These are phyloP conservation scores for Calypte anna DNA, from an alignment of 2,113 vertebrate species.

Conservation along the genomic window DNA sequence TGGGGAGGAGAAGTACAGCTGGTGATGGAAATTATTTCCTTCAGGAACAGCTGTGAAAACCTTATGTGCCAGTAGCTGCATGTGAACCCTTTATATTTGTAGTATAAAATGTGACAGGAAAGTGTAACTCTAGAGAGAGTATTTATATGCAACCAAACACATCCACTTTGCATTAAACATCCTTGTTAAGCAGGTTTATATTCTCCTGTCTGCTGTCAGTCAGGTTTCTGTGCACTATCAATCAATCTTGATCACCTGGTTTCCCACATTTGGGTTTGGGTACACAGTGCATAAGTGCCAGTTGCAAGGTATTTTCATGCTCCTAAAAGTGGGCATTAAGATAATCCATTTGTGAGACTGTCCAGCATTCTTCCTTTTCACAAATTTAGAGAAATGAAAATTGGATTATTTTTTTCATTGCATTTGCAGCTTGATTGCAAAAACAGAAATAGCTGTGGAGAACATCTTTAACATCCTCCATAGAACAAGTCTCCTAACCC, in stretches of 20 bases:
- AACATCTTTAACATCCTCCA: background rate
- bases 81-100: conserved; percentile 43
- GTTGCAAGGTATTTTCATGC: background rate
- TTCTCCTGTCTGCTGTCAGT: conserved; percentile 7
- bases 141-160: conserved; percentile 37
- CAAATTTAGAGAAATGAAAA: background rate
- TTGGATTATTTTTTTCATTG: background rate
- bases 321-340: background rate
- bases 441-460: background rate
- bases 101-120: conserved; percentile 52
- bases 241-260: background rate
- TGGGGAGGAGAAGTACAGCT: conserved; percentile 43
- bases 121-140: conserved; percentile 10
- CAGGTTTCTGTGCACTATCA: background rate
- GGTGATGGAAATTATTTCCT: conserved; percentile 56
- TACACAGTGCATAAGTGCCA: background rate
- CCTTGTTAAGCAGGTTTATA: conserved; percentile 43
- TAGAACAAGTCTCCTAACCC: background rate
- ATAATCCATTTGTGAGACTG: background rate
- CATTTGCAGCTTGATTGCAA: background rate
- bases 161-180: conserved; percentile 43
- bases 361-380: background rate
- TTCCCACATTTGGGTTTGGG: background rate
- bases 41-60: conserved; percentile 56
- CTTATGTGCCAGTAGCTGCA: conserved; percentile 53